Evolutionary conservation across 2,797 vertebrate species (phyloP).

Genomic region (Prunella strophiata): DNA sequence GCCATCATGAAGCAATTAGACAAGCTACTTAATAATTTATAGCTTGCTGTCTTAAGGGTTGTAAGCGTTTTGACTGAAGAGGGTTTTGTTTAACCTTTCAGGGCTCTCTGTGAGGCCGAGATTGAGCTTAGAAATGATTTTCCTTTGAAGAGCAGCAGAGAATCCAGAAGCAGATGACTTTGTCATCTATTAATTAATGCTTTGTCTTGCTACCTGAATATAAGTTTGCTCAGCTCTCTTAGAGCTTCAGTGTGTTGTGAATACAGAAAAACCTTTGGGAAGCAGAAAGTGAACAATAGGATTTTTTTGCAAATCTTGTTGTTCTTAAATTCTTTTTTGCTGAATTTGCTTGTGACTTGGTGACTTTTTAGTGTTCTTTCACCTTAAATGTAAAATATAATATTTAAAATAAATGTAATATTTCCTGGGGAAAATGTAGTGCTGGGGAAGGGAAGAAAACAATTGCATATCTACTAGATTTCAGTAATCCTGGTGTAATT

Average conservation of each 20-base stretch:
- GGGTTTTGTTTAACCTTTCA: slow-evolving; percentile 43
- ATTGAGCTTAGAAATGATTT: background rate
- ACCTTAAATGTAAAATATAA: background rate
- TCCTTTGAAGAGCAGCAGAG: background rate
- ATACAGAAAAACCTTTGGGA: background rate
- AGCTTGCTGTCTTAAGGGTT: slow-evolving; percentile 1
- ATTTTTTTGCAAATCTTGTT: background rate
- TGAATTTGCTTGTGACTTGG: background rate
- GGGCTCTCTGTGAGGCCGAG: background rate
- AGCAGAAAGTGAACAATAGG: background rate
- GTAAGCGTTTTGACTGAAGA: background rate
- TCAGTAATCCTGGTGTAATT: background rate
- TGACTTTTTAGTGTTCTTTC: background rate
- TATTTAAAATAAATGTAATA: background rate
- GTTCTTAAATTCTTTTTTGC: background rate
- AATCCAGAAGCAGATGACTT: background rate
- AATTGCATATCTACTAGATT: background rate
- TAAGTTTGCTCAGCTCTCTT: background rate
- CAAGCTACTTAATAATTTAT: slow-evolving; percentile 66
- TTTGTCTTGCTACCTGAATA: background rate
- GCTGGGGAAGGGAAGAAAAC: background rate
- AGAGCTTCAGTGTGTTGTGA: background rate
- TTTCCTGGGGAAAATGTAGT: background rate
- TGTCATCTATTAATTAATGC: slow-evolving; percentile 32
- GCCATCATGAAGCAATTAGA: slow-evolving; percentile 66